Conservation (phyloP, 2,113 vertebrate genomes). For the Antechinus stuartii region DNA sequence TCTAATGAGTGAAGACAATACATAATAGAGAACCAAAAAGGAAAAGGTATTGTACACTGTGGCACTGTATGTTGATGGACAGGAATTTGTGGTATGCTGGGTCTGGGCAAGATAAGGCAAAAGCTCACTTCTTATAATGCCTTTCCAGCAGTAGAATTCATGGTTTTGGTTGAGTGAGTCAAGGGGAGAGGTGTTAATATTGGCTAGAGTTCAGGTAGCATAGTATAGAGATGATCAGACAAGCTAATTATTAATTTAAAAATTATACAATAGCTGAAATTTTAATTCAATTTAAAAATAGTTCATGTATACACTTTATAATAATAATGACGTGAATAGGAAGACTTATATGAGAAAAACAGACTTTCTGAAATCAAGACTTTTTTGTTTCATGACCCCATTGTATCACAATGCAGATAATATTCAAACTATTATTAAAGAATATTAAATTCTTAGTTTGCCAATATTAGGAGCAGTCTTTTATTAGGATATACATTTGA, state of each 20-base stretch:
- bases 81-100: background rate
- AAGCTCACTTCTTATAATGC: background rate
- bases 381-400: slow-evolving; percentile 27
- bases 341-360: slow-evolving; percentile 36
- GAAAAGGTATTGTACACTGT: background rate
- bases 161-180: background rate
- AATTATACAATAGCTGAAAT: slow-evolving; percentile 59
- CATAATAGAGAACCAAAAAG: background rate
- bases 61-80: background rate
- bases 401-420: slow-evolving; percentile 51
- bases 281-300: slow-evolving; percentile 56
- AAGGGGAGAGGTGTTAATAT: background rate
- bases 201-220: background rate
- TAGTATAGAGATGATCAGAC: background rate
- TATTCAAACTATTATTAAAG: slow-evolving; percentile 65
- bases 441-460: slow-evolving; percentile 56
- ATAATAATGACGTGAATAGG: slow-evolving; percentile 31
- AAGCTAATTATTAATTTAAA: slow-evolving; percentile 35
- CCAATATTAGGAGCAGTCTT: slow-evolving; percentile 45
- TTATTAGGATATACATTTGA: slow-evolving; percentile 40
- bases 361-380: slow-evolving; percentile 15
- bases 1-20: background rate
- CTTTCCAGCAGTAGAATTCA: background rate
- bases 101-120: background rate
- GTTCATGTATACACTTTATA: slow-evolving; percentile 21